Evolutionary conservation across 2,113 vertebrate species (phyloP).

Genomic region (Corythaixoides concolor): DNA sequence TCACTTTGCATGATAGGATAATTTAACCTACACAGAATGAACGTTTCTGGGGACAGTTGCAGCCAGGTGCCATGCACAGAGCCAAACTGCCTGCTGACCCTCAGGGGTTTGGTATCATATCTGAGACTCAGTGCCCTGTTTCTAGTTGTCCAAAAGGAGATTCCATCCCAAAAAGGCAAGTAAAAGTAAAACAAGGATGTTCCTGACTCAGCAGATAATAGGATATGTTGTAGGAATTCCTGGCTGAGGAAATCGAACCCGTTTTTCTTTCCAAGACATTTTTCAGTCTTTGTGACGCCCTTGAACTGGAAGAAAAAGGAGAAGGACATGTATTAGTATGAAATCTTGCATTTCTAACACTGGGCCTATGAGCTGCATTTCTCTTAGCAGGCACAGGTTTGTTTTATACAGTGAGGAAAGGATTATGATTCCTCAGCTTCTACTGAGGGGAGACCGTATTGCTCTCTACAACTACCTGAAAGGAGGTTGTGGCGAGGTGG

Average conservation of each 20-base stretch:
- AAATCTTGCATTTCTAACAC: not conserved
- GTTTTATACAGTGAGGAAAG: not conserved
- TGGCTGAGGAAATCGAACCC: not conserved
- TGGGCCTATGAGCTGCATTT: not conserved
- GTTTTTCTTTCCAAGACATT: not conserved
- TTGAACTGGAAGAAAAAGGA: not conserved
- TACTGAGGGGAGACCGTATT: not conserved
- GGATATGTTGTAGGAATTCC: not conserved
- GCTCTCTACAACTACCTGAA: not conserved
- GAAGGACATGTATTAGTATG: not conserved
- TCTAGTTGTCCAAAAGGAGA: not conserved
- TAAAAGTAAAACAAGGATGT: not conserved
- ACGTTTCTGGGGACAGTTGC: not conserved
- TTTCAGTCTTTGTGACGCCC: not conserved
- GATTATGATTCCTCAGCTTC: not conserved
- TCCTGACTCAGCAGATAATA: not conserved
- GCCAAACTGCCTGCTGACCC: not conserved
- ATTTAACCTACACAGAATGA: not conserved
- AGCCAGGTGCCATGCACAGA: not conserved
- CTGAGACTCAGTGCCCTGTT: not conserved
- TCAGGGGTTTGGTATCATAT: not conserved
- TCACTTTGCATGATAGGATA: not conserved
- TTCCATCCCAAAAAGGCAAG: not conserved
- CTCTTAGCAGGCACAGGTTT: not conserved
- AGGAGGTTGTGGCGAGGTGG: not conserved